phyloP scores from a whole-genome alignment of 2,888 invertebrate species.

The Caenorhabditis sp. region DNA sequence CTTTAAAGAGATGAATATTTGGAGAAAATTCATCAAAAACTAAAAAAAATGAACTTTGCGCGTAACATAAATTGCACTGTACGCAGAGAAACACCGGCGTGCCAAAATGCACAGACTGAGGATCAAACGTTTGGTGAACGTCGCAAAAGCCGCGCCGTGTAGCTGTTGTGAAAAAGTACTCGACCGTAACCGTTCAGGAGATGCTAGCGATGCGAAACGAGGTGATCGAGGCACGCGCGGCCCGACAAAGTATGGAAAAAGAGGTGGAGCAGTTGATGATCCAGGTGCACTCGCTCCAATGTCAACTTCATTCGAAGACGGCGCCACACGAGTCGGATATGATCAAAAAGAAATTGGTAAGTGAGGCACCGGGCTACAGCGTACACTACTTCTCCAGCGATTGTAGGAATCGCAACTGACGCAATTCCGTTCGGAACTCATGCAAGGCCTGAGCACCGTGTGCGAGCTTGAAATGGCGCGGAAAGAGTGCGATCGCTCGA shows the following conservation, averaged over 20 bases:
- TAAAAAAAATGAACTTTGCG: no score
- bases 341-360: conserved; percentile 81
- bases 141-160: no score
- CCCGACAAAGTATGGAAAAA: conserved; percentile 83
- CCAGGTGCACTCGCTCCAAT: conserved; percentile 80
- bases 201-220: conserved; percentile 86
- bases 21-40: no score
- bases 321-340: conserved; percentile 81
- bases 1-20: no score
- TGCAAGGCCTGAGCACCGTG: conserved; percentile 71
- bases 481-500: conserved; percentile 67
- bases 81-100: no score
- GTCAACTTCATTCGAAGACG: conserved; percentile 79
- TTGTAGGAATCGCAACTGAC: conserved; percentile 81
- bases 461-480: conserved; percentile 71
- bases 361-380: background rate
- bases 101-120: no score
- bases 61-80: no score
- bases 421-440: conserved; percentile 71
- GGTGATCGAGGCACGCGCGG: conserved; percentile 85
- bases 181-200: conserved; percentile 82
- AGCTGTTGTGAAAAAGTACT: no score
- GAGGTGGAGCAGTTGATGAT: conserved; percentile 84
- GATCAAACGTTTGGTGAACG: no score
- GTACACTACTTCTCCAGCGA: no score